Evolutionary conservation across 2,888 invertebrate species (phyloP).

Genomic region (Macropis europaea): DNA sequence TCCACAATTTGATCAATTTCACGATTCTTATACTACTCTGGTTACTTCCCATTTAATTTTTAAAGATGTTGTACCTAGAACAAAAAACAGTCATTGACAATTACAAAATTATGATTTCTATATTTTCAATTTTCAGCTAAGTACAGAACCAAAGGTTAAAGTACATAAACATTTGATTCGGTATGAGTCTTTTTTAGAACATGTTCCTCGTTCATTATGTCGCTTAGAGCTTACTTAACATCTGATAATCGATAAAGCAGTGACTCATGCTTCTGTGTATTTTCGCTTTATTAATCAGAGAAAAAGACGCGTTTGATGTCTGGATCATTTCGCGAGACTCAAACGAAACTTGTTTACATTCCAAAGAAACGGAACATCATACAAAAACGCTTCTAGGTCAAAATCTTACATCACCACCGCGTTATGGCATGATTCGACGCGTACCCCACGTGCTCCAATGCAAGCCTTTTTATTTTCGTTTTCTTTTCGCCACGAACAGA

Average conservation of each 20-base stretch:
- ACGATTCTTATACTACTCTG: not conserved
- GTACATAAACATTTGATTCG: conserved; percentile 58
- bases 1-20: not conserved
- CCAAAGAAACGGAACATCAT: not conserved
- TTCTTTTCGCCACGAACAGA: not conserved
- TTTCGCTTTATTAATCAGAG: conserved; percentile 24
- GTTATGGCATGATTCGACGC: conserved; percentile 25
- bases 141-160: conserved; percentile 59
- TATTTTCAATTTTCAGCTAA: conserved; percentile 67
- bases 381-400: conserved; percentile 22
- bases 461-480: conserved; percentile 11
- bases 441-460: not conserved
- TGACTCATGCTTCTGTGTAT: conserved; percentile 17
- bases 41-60: not conserved
- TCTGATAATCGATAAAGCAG: not conserved
- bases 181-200: conserved; percentile 50
- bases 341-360: too few relatives aligned
- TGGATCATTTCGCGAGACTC: conserved; percentile 28
- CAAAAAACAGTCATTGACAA: conserved; percentile 14
- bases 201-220: conserved; percentile 8
- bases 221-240: conserved; percentile 44
- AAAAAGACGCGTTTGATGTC: not conserved
- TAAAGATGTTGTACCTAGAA: conserved; percentile 48
- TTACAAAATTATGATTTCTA: conserved; percentile 29
- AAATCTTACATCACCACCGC: conserved; percentile 17